A percentile compares a stretch with the other conserved stretches of the same genome.
Evolutionary conservation across 2,797 vertebrate species (phyloP).

Genomic region (Syncerus caffer): DNA sequence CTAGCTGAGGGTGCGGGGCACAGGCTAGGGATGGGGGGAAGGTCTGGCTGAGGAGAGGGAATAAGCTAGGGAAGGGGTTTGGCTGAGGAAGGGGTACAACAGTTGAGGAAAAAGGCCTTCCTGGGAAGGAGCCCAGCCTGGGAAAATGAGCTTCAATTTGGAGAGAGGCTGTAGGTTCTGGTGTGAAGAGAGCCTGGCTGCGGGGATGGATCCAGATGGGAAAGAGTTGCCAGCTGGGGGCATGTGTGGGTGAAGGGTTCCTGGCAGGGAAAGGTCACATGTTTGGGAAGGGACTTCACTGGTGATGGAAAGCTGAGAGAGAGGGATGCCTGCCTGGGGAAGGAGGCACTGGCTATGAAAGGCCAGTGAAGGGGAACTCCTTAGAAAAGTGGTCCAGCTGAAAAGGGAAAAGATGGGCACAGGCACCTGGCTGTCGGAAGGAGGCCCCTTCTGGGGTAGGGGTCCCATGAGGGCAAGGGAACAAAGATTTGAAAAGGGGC

Average conservation of each 20-base stretch:
- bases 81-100: background rate
- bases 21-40: background rate
- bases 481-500: background rate
- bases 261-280: background rate
- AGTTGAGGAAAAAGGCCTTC: background rate
- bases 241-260: background rate
- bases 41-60: background rate
- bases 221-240: background rate
- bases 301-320: background rate
- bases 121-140: background rate
- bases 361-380: background rate
- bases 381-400: background rate
- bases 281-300: background rate
- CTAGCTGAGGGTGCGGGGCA: background rate
- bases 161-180: background rate
- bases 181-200: background rate
- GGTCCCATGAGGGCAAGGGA: background rate
- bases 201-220: background rate
- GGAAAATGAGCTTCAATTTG: background rate
- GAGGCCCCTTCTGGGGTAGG: background rate
- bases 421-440: background rate
- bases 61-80: background rate
- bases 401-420: background rate
- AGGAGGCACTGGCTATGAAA: background rate
- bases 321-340: background rate